Conservation (phyloP, 2,888 invertebrate species). For the Meghimatium bilineatum region DNA sequence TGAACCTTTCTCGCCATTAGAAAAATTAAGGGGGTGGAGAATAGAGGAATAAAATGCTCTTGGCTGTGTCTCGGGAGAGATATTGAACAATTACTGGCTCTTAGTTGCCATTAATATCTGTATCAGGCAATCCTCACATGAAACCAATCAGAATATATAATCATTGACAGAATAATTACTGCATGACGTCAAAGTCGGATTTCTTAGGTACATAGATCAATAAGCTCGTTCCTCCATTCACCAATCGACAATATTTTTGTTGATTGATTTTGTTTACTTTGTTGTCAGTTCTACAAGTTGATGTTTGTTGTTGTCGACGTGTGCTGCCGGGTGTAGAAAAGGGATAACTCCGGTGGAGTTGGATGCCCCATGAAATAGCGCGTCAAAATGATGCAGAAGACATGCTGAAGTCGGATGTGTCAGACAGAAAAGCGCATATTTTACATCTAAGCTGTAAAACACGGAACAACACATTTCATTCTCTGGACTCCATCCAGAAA, state of each 20-base stretch:
- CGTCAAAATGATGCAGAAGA: too few species aligned
- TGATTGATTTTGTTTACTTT: too few species aligned
- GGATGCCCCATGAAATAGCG: too few species aligned
- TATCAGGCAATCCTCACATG: neutral
- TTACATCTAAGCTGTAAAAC: too few species aligned
- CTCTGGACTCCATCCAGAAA: too few species aligned
- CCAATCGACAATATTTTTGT: neutral
- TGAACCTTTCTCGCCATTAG: neutral
- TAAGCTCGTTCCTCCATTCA: neutral
- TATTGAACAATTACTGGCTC: neutral
- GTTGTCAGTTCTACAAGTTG: too few species aligned
- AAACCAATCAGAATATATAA: neutral
- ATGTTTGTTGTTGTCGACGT: too few species aligned
- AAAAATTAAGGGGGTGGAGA: neutral
- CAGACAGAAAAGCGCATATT: too few species aligned
- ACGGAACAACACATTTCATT: too few species aligned
- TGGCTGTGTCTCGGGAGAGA: neutral
- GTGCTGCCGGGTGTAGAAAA: too few species aligned
- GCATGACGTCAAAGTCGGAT: neutral
- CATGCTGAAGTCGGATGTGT: too few species aligned
- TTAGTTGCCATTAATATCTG: neutral
- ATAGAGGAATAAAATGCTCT: neutral
- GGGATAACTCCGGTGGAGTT: too few species aligned
- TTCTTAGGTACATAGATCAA: neutral
- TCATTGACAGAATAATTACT: neutral